A percentile compares a stretch with the other conserved stretches of the same genome.
Conservation (phyloP, 1,140 invertebrate species). For the Matsumurasca onukii region DNA sequence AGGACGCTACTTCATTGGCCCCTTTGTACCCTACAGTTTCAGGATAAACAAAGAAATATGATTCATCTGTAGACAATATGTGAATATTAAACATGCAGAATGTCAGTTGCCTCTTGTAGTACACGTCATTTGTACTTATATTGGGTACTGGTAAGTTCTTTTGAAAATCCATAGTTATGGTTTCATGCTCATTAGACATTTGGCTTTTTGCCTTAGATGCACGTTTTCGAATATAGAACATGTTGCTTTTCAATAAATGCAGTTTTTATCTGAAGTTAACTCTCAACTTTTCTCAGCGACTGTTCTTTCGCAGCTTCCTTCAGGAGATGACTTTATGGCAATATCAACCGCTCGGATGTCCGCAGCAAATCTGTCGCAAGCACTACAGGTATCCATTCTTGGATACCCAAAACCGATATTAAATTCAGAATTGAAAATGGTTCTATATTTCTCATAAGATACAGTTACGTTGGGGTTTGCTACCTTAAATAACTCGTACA, state of each 20-base stretch:
- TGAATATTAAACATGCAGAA: slow-evolving; percentile 26
- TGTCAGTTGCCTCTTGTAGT: slow-evolving; percentile 24
- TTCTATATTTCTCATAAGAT: slow-evolving; percentile 7
- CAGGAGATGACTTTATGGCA: not conserved
- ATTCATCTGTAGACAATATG: slow-evolving; percentile 14
- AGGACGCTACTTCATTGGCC: slow-evolving; percentile 27
- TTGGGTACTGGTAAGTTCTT: slow-evolving; percentile 26
- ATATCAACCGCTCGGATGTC: not conserved
- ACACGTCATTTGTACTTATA: slow-evolving; percentile 29
- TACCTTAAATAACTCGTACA: no score
- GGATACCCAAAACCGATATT: slow-evolving; percentile 41
- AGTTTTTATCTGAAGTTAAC: not conserved
- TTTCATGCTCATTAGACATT: not conserved
- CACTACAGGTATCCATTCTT: slow-evolving; percentile 41
- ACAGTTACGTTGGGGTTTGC: no score
- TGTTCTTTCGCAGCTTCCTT: not conserved
- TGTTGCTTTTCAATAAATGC: not conserved
- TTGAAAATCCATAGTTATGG: slow-evolving; percentile 14
- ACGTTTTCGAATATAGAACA: not conserved
- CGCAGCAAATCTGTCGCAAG: slow-evolving; percentile 33
- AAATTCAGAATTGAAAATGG: slow-evolving; percentile 40
- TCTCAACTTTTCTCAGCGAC: not conserved
- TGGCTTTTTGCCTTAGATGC: not conserved
- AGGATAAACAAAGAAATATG: slow-evolving; percentile 29
- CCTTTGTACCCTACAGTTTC: slow-evolving; percentile 31